Conservation (phyloP, 2,888 invertebrate genomes). For the Drosophila testacea region DNA sequence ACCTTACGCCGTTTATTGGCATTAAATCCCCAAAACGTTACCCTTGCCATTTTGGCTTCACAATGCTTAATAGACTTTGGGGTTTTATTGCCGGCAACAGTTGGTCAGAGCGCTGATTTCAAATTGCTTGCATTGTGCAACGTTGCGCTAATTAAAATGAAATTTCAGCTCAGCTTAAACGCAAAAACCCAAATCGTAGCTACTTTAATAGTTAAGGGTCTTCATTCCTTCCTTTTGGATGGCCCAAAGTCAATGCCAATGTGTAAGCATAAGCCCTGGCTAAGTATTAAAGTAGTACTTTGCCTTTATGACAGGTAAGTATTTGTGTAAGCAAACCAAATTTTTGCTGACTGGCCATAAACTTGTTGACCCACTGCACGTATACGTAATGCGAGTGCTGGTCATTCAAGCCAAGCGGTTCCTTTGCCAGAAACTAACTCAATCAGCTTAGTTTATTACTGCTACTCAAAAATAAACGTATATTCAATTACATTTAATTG, state of each 20-base stretch:
- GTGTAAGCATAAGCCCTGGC: slow-evolving; percentile 43
- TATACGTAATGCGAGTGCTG: slow-evolving; percentile 52
- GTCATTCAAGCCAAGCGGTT: slow-evolving; percentile 17
- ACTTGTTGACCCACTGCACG: slow-evolving; percentile 58
- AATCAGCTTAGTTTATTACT: slow-evolving; percentile 12
- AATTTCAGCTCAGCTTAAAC: slow-evolving; percentile 42
- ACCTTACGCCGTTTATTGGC: slow-evolving; percentile 69
- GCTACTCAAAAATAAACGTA: not conserved
- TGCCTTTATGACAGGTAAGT: slow-evolving; percentile 73
- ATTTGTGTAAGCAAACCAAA: slow-evolving; percentile 59
- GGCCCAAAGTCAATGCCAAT: slow-evolving; percentile 13
- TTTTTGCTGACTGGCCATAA: slow-evolving; percentile 64
- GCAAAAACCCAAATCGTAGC: slow-evolving; percentile 8
- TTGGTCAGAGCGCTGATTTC: slow-evolving; percentile 35
- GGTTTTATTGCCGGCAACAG: slow-evolving; percentile 61
- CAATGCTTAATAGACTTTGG: slow-evolving; percentile 72
- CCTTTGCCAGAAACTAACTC: slow-evolving; percentile 17
- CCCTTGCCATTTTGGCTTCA: slow-evolving; percentile 65
- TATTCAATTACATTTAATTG: not conserved
- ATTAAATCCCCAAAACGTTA: slow-evolving; percentile 55
- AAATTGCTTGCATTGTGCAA: slow-evolving; percentile 44
- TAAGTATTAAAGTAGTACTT: slow-evolving; percentile 45
- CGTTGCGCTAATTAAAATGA: slow-evolving; percentile 67
- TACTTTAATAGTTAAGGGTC: slow-evolving; percentile 12
- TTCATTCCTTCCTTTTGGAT: not conserved